Evolutionary conservation across 2,888 invertebrate genomes (phyloP).

Genomic region (Stenolophus ochropezus): DNA sequence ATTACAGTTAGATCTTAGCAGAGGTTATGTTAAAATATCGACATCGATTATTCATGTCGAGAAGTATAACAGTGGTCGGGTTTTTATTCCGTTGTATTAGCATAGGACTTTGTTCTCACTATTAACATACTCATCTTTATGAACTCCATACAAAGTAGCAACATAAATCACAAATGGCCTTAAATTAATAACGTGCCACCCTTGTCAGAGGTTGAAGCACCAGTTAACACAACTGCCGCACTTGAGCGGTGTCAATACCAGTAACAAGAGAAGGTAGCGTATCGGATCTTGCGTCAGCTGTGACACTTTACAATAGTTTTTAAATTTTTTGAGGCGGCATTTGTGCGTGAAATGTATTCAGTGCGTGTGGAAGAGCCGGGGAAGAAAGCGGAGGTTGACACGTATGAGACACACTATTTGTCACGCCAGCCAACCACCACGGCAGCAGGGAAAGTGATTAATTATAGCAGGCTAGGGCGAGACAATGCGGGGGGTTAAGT

Average conservation of each 20-base stretch:
- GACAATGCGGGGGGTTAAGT: constrained; percentile 42
- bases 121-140: constrained; percentile 43
- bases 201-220: constrained; percentile 22
- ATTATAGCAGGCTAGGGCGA: constrained; percentile 5
- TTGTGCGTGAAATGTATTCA: constrained; percentile 44
- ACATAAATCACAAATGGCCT: constrained; percentile 43
- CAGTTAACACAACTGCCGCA: neutral
- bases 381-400: constrained; percentile 34
- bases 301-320: constrained; percentile 69
- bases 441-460: constrained; percentile 24
- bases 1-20: too few relatives aligned
- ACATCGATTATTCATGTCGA: neutral
- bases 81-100: neutral
- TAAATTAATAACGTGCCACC: constrained; percentile 48
- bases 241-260: constrained; percentile 46
- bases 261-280: constrained; percentile 43
- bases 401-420: constrained; percentile 46
- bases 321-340: constrained; percentile 64
- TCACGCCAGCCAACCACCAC: constrained; percentile 27
- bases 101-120: constrained; percentile 7
- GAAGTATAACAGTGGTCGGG: neutral
- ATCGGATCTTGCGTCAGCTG: constrained; percentile 53
- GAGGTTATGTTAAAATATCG: neutral
- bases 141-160: constrained; percentile 17
- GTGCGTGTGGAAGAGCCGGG: constrained; percentile 12